Base-by-base conservation (phyloP, 2,888 invertebrate species). In the Thymelicus acteon region DNA sequence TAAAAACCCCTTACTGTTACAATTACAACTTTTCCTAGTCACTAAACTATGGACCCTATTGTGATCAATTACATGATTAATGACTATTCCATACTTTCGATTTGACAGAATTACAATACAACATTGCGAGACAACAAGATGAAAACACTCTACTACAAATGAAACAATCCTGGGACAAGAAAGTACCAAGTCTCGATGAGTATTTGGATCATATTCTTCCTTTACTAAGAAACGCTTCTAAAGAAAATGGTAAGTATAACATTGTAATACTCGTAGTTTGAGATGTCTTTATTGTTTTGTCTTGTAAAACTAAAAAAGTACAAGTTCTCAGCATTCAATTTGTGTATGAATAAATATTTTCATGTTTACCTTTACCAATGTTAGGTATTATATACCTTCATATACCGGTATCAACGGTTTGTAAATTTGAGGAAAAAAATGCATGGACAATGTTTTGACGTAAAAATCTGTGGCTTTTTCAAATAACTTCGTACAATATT, bases 81-180 rank as follows among this genome's bases (percentile, higher is more conserved):
- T 31, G 31, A 0, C 31, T 31, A 31, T 31, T 31, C 31, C 5
- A 15, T 48, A 12, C n/a, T 57, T 67, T 67, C 44, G 13, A 15
- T 19, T 76, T 75, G 8, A 72, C 84, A 93, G 93, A 92, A 78
- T 78, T 93, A 19, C 85, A 93, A 49, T 89, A 86, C 74, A 88
- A 85, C 60, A 77, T 92, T 60, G 90, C 90, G 0, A 84, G 86
- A 37, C 87, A 92, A 61, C 90, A 88, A 78, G 91, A 94, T 58
- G 89, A 88, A 72, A 84, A 84, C 7, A 80, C 80, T 0, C 73
- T 88, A 39, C 80, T 77, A 8, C 85, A 83, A 10, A 93, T 94
- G 88, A 94, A 93, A 75, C 73, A 77, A 8, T 92, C 93, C 0
- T 94, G 94, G 94, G 93, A 94, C 65, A 83, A 77, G 15, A 91